A percentile compares a stretch with the other conserved stretches of the same genome.
These are phyloP conservation scores for Acromyrmex heyeri DNA, from an alignment of 1,140 invertebrate genomes.

Conservation along the genomic window DNA sequence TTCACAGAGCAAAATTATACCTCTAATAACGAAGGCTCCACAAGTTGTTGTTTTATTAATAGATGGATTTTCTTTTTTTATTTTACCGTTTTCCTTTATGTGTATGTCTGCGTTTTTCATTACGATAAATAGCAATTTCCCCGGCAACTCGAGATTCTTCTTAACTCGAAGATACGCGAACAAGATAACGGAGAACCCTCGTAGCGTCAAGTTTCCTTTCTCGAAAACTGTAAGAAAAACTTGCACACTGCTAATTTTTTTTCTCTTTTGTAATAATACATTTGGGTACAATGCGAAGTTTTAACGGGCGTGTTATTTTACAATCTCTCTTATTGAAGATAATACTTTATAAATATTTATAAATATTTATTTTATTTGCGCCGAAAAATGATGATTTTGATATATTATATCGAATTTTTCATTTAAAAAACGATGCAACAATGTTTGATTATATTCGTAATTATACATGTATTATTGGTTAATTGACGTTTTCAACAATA, in stretches of 20 bases:
- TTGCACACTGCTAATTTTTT: constrained; percentile 10
- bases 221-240: constrained; percentile 5
- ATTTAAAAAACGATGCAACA: not conserved
- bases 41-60: not conserved
- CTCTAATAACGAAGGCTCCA: not conserved
- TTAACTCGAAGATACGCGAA: constrained; percentile 39
- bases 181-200: constrained; percentile 20
- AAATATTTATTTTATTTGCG: not conserved
- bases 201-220: constrained; percentile 21
- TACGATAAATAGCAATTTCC: constrained; percentile 45
- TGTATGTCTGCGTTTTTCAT: constrained; percentile 20
- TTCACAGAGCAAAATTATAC: not conserved
- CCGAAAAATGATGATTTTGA: not conserved
- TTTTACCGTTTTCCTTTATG: not conserved
- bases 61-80: not conserved
- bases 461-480: not conserved
- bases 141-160: constrained; percentile 39
- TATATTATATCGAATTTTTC: constrained; percentile 1
- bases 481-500: constrained; percentile 7
- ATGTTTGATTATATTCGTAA: constrained; percentile 11
- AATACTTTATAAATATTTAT: not conserved
- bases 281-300: not conserved
- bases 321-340: not conserved
- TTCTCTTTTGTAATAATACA: constrained; percentile 22
- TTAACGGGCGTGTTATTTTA: constrained; percentile 18